Evolutionary conservation across 2,888 invertebrate genomes (phyloP), one percentile per base, ranked within the genome.

Genomic region (Euproctis similis): DNA sequence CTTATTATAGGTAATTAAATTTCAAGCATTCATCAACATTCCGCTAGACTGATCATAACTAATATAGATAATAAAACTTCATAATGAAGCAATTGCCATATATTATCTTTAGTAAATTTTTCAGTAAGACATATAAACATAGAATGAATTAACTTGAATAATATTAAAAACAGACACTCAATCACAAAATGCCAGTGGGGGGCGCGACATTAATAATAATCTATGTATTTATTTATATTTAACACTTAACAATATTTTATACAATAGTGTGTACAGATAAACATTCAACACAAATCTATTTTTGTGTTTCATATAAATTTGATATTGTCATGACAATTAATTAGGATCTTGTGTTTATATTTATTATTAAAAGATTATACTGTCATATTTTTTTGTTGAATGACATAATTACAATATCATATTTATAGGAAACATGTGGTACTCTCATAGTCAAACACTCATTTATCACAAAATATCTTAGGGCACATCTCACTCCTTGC

Each of bases 111-210:
- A 23, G 20, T 21, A 33, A 32, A 32, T 11, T 36, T 39, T 30
- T 34, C n/a, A n/a, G n/a, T n/a, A n/a, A n/a, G n/a, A n/a, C n/a
- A n/a, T n/a, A n/a, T n/a, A n/a, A n/a, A n/a, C n/a, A n/a, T n/a
- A n/a, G n/a, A 57, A 59, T 51, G 61, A 62, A 58, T 69, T n/a
- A 14, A 14, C 4, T 65, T 53, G 57, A 71, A 81, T 81, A 80
- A 81, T 72, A 81, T 80, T 80, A 82, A 80, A 80, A 82, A 81
- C 73, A 73, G 63, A 53, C 59, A 62, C 60, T 58, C 41, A 46
- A 48, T 6, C 50, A 46, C 53, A 58, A 64, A 59, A 63, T 59
- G 60, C 63, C 64, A 72, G 72, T 65, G 50, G 67, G 57, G 54
- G 59, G 67, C 57, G 54, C 59, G 61, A 69, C 61, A 69, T 71